A percentile compares a stretch with the other conserved stretches of the same genome.
Conservation (phyloP, 1,140 invertebrate species). For the Dolichoris vasculosae region DNA sequence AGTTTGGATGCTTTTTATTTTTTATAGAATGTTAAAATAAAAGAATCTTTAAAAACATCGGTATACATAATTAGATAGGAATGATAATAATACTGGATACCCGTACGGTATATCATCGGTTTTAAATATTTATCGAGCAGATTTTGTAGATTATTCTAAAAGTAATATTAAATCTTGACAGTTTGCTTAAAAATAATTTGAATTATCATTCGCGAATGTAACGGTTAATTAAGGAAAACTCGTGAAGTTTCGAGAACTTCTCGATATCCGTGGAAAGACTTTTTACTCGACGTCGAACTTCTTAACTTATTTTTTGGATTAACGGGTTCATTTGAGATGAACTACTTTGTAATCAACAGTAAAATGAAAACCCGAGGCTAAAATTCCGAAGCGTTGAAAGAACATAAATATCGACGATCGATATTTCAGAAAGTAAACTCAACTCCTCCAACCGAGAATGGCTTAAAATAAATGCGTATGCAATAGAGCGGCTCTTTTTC, state of each 20-base stretch:
- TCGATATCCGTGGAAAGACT: background rate
- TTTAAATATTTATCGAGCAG: background rate
- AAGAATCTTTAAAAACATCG: background rate
- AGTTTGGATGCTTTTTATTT: background rate
- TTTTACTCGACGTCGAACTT: background rate
- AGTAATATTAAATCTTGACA: background rate
- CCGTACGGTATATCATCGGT: too few species aligned
- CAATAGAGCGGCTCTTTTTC: background rate
- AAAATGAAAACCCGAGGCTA: background rate
- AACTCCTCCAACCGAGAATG: too few species aligned
- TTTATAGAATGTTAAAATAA: background rate
- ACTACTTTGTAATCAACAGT: background rate
- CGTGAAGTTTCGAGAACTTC: background rate
- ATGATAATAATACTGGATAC: background rate
- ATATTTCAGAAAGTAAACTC: background rate
- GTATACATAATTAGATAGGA: background rate
- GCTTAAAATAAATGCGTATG: background rate
- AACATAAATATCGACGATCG: slow-evolving; percentile 3
- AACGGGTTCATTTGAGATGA: background rate
- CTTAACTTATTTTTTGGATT: background rate
- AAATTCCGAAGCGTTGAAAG: background rate
- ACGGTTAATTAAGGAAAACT: background rate
- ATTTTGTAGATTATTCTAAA: background rate
- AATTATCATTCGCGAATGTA: slow-evolving; percentile 4
- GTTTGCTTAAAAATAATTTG: background rate